Evolutionary conservation across 2,113 vertebrate genomes (phyloP).

Genomic region (Cololabis saira): DNA sequence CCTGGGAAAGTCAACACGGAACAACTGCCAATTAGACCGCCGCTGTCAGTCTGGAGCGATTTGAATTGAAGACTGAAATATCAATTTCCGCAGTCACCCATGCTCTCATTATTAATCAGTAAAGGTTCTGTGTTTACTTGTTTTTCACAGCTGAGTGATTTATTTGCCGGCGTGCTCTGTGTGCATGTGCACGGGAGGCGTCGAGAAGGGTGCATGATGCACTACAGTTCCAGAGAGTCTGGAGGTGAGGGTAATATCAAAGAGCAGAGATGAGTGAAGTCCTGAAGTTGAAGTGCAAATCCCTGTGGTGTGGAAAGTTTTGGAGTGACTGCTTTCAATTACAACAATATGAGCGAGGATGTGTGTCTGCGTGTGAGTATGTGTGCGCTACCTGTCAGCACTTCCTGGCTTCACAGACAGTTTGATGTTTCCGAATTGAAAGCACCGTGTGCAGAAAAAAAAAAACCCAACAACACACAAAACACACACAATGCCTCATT

Average conservation of each 20-base stretch:
- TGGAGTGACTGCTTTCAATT: conserved; percentile 70
- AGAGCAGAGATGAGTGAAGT: conserved; percentile 55
- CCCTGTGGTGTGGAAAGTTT: conserved; percentile 56
- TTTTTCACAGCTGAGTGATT: conserved; percentile 26
- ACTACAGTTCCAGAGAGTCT: conserved; percentile 25
- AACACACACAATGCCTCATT: conserved; percentile 5
- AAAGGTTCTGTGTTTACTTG: background rate
- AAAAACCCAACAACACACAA: conserved; percentile 6
- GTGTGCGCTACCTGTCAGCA: conserved; percentile 47
- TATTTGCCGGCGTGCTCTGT: conserved; percentile 1
- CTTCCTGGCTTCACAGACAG: conserved; percentile 51
- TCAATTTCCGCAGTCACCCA: conserved; percentile 15
- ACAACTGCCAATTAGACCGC: conserved; percentile 26
- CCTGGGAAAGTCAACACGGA: background rate
- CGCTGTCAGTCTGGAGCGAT: conserved; percentile 18
- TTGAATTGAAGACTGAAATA: conserved; percentile 7
- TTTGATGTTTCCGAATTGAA: conserved; percentile 58
- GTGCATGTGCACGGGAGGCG: background rate
- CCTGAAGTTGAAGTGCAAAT: conserved; percentile 57
- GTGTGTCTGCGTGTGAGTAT: conserved; percentile 21
- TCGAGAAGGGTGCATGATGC: conserved; percentile 1
- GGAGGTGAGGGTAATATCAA: conserved; percentile 57
- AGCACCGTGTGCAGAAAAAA: conserved; percentile 28
- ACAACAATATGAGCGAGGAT: conserved; percentile 39
- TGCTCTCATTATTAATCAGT: conserved; percentile 6